Percentiles rank a stretch among this genome's conserved stretches.
These are phyloP conservation scores for Bombyx mori DNA, from an alignment of 1,140 invertebrate species.

Conservation along the genomic window ASM3026992v2 NC_085108.1:5438501-5439000, in stretches of 20 bases:
- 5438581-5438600: constrained; percentile 27
- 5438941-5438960: background rate
- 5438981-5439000: constrained; percentile 6
- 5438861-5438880: too few relatives aligned
- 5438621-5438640: constrained; percentile 41
- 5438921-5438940: background rate
- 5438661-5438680: constrained; percentile 24
- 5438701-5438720: constrained; percentile 30
- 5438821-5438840: background rate
- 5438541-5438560: constrained; percentile 25
- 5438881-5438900: constrained; percentile 1
- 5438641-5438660: constrained; percentile 31
- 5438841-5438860: too few relatives aligned
- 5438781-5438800: too few relatives aligned
- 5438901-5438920: background rate
- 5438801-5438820: too few relatives aligned
- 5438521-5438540: constrained; percentile 35
- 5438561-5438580: constrained; percentile 24
- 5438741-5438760: constrained; percentile 13
- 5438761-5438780: constrained; percentile 4
- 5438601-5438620: constrained; percentile 16
- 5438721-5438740: constrained; percentile 38
- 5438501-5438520: constrained; percentile 13
- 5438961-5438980: background rate
- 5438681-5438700: constrained; percentile 20